Evolutionary conservation across 1,140 invertebrate genomes (phyloP).

Genomic region (Geopemphigus sp.): DNA sequence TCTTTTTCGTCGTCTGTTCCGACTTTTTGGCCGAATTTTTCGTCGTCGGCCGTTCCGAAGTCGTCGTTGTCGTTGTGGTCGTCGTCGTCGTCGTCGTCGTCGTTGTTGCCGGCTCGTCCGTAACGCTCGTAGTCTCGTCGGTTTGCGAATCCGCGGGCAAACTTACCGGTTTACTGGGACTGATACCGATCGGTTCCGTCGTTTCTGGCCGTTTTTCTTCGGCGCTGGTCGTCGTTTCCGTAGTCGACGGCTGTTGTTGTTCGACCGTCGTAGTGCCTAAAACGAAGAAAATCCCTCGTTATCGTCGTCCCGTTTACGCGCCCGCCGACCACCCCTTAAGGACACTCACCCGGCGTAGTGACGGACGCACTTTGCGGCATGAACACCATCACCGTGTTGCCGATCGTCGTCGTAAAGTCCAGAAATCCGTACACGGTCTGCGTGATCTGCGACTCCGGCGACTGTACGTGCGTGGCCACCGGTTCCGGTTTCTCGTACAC

Average conservation of each 20-base stretch:
- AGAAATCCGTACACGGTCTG: constrained; percentile 88
- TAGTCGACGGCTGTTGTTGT: neutral
- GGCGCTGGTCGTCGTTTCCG: neutral
- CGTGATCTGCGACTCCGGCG: constrained; percentile 53
- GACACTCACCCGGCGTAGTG: constrained; percentile 37
- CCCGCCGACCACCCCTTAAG: too few species aligned
- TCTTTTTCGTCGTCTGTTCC: constrained; percentile 21
- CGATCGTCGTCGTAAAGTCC: constrained; percentile 85
- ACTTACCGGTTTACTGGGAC: constrained; percentile 30
- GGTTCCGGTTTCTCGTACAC: constrained; percentile 28
- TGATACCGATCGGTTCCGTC: neutral
- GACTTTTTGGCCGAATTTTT: neutral
- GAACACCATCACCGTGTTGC: constrained; percentile 86
- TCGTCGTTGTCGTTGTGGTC: too few species aligned
- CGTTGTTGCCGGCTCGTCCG: neutral
- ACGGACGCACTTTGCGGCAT: constrained; percentile 71
- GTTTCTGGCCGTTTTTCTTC: constrained; percentile 19
- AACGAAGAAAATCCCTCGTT: neutral
- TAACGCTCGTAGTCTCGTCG: constrained; percentile 6
- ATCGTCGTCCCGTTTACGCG: too few species aligned
- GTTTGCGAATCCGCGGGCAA: neutral
- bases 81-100: too few species aligned
- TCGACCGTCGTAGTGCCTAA: constrained; percentile 2
- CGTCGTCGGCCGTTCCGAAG: constrained; percentile 24
- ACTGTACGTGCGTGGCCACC: neutral